Base-by-base conservation (phyloP, 2,888 invertebrate species). In the Eristalis arbustorum region DNA sequence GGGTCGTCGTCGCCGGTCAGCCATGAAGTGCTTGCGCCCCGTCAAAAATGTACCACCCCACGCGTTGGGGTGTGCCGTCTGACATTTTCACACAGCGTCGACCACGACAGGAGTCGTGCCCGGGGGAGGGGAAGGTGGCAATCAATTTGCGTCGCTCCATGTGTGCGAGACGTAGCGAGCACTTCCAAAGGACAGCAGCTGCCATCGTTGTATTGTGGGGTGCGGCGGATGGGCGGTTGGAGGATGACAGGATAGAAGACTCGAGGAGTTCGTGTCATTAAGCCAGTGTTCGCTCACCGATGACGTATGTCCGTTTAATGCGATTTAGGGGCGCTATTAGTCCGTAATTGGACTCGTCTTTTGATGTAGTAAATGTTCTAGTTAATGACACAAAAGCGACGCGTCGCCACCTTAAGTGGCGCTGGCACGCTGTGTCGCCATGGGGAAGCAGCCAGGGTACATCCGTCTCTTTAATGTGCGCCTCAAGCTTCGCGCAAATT, bases 311-410 rank as follows among this genome's bases (percentile, higher is more conserved):
- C 62, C 25, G 40, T n/a, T 64, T 78, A 71, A 71, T 78, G 71
- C 42, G 71, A 78, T 78, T 78, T 71, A 66, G 66, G 40, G 66
- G 63, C 61, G 56, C 69, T 31, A 79, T 75, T 68, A 80, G 80
- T 74, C 64, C 42, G 56, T 73, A 77, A 78, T 69, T 73, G 77
- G 68, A 78, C 31, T 69, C 22, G 79, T 71, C 69, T 75, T 84
- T 84, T 79, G 67, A 31, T 79, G 84, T 84, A 49, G 66, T 66
- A 74, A 69, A 74, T 69, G 74, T 80, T 69, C 31, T n/a, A 73
- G 69, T 79, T 79, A 74, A 79, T 73, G 64, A 37, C 49, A 25
- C 14, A 31, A 42, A 63, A 69, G 49, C 37, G 59, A 66, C 25
- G 23, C 71, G 72, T 40, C 67, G 76, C 71, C 76, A 67, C 18